phyloP scores from a whole-genome alignment of 2,888 invertebrate species.

The Kryphioiulus occultus region DNA sequence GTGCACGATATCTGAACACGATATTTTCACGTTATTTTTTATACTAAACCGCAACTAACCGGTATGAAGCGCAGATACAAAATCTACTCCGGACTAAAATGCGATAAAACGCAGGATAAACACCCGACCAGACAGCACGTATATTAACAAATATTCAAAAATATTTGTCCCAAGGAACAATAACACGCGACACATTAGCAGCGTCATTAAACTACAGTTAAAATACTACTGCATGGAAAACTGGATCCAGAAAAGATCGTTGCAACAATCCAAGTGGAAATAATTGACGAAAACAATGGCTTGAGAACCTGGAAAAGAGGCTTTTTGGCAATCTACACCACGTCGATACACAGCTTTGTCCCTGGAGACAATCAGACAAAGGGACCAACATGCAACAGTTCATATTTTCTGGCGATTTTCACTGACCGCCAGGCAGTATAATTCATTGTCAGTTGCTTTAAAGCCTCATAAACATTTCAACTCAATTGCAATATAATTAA shows the following conservation, averaged over 20 bases:
- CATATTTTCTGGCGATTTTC: too few species aligned
- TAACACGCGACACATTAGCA: not conserved
- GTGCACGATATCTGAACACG: not conserved
- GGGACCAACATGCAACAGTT: too few species aligned
- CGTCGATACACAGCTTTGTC: too few species aligned
- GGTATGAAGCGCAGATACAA: not conserved
- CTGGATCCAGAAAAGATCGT: not conserved
- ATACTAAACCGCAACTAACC: not conserved
- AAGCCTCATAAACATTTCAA: too few species aligned
- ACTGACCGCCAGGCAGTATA: too few species aligned
- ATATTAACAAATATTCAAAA: not conserved
- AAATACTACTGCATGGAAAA: not conserved
- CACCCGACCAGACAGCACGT: not conserved
- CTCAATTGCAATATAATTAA: too few species aligned
- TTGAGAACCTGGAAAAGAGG: not conserved
- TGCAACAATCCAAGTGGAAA: not conserved
- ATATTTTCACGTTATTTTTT: not conserved
- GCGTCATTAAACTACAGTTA: not conserved
- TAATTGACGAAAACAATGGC: not conserved
- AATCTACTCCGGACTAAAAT: conserved; percentile 2
- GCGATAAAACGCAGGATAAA: conserved; percentile 18
- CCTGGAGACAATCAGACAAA: too few species aligned
- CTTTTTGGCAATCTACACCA: not conserved
- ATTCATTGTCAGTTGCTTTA: too few species aligned
- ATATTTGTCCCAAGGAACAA: not conserved